Evolutionary conservation across 2,113 vertebrate genomes (phyloP).

Genomic region (Dasyurus viverrinus): DNA sequence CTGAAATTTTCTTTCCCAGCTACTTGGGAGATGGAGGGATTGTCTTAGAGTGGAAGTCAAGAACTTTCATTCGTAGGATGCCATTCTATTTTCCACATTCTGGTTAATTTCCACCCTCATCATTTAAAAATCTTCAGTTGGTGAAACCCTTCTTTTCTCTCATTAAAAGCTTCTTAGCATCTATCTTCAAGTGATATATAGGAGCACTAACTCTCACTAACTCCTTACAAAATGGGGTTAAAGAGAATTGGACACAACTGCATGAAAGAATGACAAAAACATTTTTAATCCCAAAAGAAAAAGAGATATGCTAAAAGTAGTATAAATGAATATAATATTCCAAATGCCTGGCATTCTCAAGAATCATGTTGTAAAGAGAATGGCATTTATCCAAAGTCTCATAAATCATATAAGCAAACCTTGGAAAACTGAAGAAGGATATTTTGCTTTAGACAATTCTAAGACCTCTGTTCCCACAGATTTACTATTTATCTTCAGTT

Average conservation of each 20-base stretch:
- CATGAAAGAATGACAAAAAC: too few species aligned
- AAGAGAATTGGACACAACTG: too few species aligned
- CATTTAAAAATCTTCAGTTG: background rate
- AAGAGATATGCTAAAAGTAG: too few species aligned
- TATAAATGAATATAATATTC: background rate
- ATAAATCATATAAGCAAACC: conserved; percentile 19
- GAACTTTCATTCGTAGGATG: conserved; percentile 4
- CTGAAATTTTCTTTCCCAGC: conserved; percentile 29
- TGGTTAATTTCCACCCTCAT: conserved; percentile 34
- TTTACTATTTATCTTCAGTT: conserved; percentile 38
- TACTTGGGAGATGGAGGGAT: background rate
- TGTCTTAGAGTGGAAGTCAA: background rate
- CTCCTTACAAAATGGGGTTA: background rate
- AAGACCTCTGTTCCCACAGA: background rate
- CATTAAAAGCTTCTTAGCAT: background rate
- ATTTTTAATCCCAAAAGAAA: too few species aligned
- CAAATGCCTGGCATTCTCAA: conserved; percentile 17
- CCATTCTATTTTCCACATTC: conserved; percentile 11
- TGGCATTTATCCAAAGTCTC: conserved; percentile 12
- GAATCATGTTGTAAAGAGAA: background rate
- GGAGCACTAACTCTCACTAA: background rate
- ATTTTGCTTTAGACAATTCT: conserved; percentile 41
- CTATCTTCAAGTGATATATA: background rate
- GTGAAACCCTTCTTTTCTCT: conserved; percentile 16
- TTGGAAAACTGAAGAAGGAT: conserved; percentile 16